Conservation (phyloP, 2,888 invertebrate genomes). For the Acrobasis suavella region DNA sequence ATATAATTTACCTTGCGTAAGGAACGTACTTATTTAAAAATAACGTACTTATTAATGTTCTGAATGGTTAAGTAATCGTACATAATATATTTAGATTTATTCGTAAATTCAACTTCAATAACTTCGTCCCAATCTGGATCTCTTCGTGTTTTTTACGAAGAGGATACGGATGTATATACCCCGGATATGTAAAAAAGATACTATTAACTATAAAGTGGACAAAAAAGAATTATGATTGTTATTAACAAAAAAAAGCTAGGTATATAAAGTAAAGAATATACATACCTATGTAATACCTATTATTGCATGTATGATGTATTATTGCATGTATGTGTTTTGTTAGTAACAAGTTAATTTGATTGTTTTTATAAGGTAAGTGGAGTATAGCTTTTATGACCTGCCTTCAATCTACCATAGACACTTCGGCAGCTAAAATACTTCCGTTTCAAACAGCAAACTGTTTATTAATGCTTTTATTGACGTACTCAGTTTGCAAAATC, state of each 20-base stretch:
- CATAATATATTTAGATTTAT: too few species aligned
- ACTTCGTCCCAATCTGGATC: too few species aligned
- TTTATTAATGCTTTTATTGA: neutral
- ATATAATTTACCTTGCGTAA: too few species aligned
- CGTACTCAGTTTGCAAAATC: slow-evolving; percentile 38
- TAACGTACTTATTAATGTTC: too few species aligned
- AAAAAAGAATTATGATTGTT: too few species aligned
- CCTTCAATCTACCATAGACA: neutral
- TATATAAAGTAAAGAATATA: slow-evolving; percentile 5
- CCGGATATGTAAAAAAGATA: too few species aligned
- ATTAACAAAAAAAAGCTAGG: neutral
- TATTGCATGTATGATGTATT: neutral
- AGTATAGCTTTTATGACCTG: slow-evolving; percentile 7
- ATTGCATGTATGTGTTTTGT: neutral
- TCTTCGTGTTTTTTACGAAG: too few species aligned
- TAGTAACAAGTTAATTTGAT: neutral
- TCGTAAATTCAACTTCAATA: too few species aligned
- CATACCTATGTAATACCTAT: neutral
- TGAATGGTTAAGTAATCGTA: too few species aligned
- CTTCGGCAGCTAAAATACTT: neutral
- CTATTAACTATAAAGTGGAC: too few species aligned
- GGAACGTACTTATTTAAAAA: too few species aligned
- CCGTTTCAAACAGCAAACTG: slow-evolving; percentile 2
- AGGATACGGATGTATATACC: too few species aligned
- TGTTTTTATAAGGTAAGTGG: slow-evolving; percentile 2